phyloP scores from a whole-genome alignment of 2,888 invertebrate genomes.

The Chorisops tibialis region DNA sequence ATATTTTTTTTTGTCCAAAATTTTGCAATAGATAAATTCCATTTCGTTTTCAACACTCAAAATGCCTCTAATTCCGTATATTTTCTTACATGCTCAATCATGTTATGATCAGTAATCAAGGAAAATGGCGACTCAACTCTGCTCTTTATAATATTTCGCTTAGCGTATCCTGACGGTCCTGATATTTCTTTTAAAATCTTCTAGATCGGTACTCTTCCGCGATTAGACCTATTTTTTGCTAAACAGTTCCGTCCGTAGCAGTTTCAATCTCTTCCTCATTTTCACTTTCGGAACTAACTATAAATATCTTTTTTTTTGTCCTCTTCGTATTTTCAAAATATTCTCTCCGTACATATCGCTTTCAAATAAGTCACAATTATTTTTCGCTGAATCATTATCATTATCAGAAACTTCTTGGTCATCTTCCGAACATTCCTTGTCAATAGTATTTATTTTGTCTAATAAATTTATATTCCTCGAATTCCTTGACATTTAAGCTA shows the following conservation, averaged over 20 bases:
- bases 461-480: too few species aligned
- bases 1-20: conserved; percentile 8
- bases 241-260: neutral
- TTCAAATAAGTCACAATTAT: neutral
- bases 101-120: neutral
- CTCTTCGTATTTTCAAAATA: neutral
- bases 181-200: neutral
- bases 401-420: neutral
- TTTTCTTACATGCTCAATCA: neutral
- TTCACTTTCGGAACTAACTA: neutral
- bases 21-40: conserved; percentile 5
- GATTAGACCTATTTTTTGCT: neutral
- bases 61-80: conserved; percentile 1
- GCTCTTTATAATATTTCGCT: too few species aligned
- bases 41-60: neutral
- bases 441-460: neutral
- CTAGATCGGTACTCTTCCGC: neutral
- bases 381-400: neutral
- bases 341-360: neutral
- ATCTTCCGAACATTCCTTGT: neutral
- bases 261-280: neutral
- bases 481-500: too few species aligned
- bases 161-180: neutral
- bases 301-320: neutral
- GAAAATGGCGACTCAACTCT: neutral